Evolutionary conservation across 2,113 vertebrate genomes (phyloP), one percentile per base, ranked within the genome.

Genomic region (Chionomys nivalis): DNA sequence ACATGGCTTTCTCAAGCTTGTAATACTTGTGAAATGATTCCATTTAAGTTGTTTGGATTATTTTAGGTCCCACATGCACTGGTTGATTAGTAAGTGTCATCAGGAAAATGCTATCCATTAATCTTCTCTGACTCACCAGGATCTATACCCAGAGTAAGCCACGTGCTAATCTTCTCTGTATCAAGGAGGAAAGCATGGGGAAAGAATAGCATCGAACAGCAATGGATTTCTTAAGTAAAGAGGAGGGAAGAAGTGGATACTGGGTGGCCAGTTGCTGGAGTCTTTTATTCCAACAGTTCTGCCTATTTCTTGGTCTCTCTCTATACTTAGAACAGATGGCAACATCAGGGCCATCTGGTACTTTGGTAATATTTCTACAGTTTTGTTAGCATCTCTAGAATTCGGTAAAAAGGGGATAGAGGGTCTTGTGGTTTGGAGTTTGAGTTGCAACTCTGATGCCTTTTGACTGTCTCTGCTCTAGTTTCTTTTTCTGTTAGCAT

Each of bases 61-160:
- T 0, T 90, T 91, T 93, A 79, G 39, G 58, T 87, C 65, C 65
- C 55, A n/a, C 90, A 36, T 24, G 39, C 13, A 83, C 16, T 73
- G 28, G 83, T 23, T 79, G n/a, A 68, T 94, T 23, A 19, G 23
- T 73, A 14, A 31, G 19, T 73, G 11, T 93, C 68, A 85, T 24
- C 39, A 83, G 55, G 28, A 82, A 91, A 95, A 85, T 88, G 24
- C n/a, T n/a, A 47, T 16, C 42, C 52, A 5, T 24, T 79, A 65
- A 17, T 93, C 83, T 78, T 6, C 82, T 90, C 77, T 78, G 70
- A 94, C 17, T 47, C 55, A 85, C 73, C 28, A 75, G 89, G 87
- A 68, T 49, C 44, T 16, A 6, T 9, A 61, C 31, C 33, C 68
- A 65, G 76, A 78, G 26, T 90, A 55, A 55, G n/a, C 39, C 73